A percentile compares a stretch with the other conserved stretches of the same genome.
Conservation (phyloP, 2,888 invertebrate genomes). For the Anorthoa munda region DNA sequence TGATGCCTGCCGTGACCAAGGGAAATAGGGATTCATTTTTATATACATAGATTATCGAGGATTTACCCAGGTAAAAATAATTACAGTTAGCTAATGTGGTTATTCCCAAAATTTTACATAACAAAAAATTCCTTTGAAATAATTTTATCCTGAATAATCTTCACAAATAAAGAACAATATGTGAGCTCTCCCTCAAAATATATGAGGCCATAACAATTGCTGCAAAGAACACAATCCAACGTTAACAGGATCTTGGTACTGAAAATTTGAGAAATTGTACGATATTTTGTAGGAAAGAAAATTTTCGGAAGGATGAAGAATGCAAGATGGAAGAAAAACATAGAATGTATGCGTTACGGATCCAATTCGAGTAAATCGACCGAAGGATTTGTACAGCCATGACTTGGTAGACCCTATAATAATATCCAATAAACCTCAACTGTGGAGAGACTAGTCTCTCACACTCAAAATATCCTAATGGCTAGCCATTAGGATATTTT, state of each 20-base stretch:
- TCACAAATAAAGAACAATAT: conserved; percentile 47
- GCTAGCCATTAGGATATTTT: too few species aligned
- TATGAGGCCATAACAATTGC: conserved; percentile 47
- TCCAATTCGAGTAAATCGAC: conserved; percentile 38
- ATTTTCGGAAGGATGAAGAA: conserved; percentile 27
- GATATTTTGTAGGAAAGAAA: conserved; percentile 43
- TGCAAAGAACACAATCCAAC: conserved; percentile 42
- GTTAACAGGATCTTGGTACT: conserved; percentile 26
- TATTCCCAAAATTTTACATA: background rate
- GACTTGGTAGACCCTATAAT: background rate
- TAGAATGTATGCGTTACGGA: conserved; percentile 28
- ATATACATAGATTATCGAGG: too few species aligned
- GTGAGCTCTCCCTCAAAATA: conserved; percentile 38
- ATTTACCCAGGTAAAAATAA: background rate
- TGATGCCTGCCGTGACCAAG: too few species aligned
- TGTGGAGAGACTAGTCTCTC: background rate
- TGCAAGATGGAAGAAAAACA: conserved; percentile 49
- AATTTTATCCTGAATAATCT: conserved; percentile 37
- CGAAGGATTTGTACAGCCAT: conserved; percentile 15
- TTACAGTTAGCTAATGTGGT: background rate
- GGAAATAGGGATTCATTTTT: too few species aligned
- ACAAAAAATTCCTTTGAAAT: conserved; percentile 13
- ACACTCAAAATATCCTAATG: too few species aligned
- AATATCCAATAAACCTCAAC: background rate
- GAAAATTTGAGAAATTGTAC: conserved; percentile 43